These are phyloP conservation scores for Tethea ocularis DNA, from an alignment of 2,888 invertebrate species.

Conservation along the genomic window DNA sequence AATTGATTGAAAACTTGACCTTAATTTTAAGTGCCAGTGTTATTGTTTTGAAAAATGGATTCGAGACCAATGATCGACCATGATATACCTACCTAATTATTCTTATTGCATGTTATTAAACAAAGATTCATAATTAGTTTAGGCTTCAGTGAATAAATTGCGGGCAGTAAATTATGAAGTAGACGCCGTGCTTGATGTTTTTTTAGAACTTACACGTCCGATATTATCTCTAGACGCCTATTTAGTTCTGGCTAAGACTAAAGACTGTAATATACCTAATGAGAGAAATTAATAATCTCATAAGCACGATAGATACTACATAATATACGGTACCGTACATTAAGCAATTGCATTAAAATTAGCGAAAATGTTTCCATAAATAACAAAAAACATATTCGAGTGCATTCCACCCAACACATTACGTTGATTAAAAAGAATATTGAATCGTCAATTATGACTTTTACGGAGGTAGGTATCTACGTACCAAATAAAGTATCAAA, in stretches of 20 bases:
- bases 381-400: conserved; percentile 17
- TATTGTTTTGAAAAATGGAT: neutral
- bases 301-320: neutral
- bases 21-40: neutral
- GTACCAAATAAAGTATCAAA: conserved; percentile 40
- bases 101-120: conserved; percentile 11
- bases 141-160: conserved; percentile 34
- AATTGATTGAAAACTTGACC: conserved; percentile 2
- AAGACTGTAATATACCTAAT: neutral
- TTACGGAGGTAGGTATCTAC: conserved; percentile 35
- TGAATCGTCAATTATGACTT: conserved; percentile 43
- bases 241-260: neutral
- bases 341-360: neutral
- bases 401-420: conserved; percentile 28
- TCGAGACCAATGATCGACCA: neutral
- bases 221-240: neutral
- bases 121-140: conserved; percentile 36
- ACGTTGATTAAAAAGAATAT: conserved; percentile 29
- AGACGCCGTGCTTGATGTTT: neutral
- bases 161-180: conserved; percentile 30
- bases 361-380: neutral
- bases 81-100: too few relatives aligned
- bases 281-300: neutral
- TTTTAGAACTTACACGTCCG: neutral
- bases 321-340: neutral